phyloP scores from a whole-genome alignment of 2,888 invertebrate species.

The Orchesellides sinensis region DNA sequence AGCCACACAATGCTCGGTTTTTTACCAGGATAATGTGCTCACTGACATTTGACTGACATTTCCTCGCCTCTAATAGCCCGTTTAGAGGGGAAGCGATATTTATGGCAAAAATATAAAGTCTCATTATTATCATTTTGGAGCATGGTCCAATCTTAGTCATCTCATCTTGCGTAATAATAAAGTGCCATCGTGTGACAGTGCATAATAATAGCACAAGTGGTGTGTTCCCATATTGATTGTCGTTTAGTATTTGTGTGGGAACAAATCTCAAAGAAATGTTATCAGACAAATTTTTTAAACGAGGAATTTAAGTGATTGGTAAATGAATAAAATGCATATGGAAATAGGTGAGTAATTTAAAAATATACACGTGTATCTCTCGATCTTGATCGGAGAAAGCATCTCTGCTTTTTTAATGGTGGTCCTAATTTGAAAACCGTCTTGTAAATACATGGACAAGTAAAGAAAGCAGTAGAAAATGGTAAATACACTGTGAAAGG shows the following conservation, averaged over 20 bases:
- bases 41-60: conserved; percentile 75
- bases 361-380: too few species aligned
- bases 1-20: not conserved
- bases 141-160: conserved; percentile 47
- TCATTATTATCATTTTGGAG: conserved; percentile 17
- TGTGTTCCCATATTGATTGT: not conserved
- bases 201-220: too few species aligned
- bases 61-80: conserved; percentile 75
- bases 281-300: too few species aligned
- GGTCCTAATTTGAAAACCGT: conserved; percentile 71
- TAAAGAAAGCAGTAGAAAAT: too few species aligned
- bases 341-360: not conserved
- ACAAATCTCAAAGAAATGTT: too few species aligned
- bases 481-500: too few species aligned
- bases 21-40: conserved; percentile 33
- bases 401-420: conserved; percentile 60
- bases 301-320: too few species aligned
- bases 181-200: conserved; percentile 3
- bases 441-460: too few species aligned
- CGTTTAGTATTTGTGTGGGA: not conserved
- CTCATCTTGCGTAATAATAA: too few species aligned
- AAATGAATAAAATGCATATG: not conserved
- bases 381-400: not conserved
- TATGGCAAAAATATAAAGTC: not conserved
- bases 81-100: conserved; percentile 72